phyloP scores from a whole-genome alignment of 2,797 vertebrate species.

The Crax fasciolata region DNA sequence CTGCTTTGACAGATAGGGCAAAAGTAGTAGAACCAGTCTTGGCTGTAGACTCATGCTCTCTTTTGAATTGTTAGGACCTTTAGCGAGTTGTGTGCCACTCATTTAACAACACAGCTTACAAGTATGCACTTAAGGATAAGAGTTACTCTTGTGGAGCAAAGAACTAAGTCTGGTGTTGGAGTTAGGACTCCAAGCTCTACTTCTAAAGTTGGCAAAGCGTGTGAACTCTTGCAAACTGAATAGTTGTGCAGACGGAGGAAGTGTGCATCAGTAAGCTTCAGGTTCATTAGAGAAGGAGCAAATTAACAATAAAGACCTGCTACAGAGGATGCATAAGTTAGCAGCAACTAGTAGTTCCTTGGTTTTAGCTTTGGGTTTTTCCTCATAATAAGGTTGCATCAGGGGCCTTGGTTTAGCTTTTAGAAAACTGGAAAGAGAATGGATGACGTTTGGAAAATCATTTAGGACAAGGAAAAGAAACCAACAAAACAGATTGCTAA shows the following conservation, averaged over 20 bases:
- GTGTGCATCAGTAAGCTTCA: background rate
- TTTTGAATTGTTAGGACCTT: background rate
- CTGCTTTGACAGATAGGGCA: background rate
- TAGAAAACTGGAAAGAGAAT: background rate
- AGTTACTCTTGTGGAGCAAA: background rate
- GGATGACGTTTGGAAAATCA: background rate
- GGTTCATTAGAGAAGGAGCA: background rate
- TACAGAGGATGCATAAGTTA: background rate
- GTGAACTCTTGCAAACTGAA: constrained; percentile 13
- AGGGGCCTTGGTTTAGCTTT: background rate
- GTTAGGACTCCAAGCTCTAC: background rate
- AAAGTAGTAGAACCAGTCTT: background rate
- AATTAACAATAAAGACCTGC: background rate
- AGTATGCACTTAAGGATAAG: background rate
- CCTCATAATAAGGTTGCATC: background rate
- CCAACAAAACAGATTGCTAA: background rate
- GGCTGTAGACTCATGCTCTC: background rate
- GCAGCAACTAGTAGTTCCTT: background rate
- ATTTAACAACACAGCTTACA: background rate
- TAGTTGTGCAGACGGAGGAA: constrained; percentile 24
- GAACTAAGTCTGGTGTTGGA: background rate
- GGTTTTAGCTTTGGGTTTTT: background rate
- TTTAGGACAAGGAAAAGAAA: background rate
- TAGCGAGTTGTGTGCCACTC: background rate
- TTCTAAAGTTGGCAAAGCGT: background rate